Percentiles rank a stretch among this genome's conserved stretches.
phyloP scores from a whole-genome alignment of 2,888 invertebrate genomes.

The Dromius quadrimaculatus region DNA sequence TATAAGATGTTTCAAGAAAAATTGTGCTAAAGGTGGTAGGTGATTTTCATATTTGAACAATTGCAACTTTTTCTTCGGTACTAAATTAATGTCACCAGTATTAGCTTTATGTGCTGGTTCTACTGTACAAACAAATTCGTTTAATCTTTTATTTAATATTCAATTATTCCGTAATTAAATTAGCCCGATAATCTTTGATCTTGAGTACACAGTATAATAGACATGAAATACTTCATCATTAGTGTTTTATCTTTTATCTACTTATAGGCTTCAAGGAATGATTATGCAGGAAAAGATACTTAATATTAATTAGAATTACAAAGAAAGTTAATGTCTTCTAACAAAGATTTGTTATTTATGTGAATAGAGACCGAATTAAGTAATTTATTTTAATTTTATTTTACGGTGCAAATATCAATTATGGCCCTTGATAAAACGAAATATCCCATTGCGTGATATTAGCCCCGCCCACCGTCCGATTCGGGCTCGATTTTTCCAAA shows the following conservation, averaged over 20 bases:
- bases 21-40: too few relatives aligned
- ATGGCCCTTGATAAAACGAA: not conserved
- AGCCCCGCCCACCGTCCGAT: constrained; percentile 1
- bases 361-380: too few relatives aligned
- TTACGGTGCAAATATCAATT: not conserved
- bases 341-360: too few relatives aligned
- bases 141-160: constrained; percentile 37
- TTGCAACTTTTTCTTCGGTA: not conserved
- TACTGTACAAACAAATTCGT: constrained; percentile 25
- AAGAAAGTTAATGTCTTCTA: too few relatives aligned
- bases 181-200: constrained; percentile 31
- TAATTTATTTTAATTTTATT: too few relatives aligned
- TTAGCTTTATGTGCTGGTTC: constrained; percentile 3
- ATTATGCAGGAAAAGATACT: too few relatives aligned
- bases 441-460: not conserved
- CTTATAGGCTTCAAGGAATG: too few relatives aligned
- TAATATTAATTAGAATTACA: too few relatives aligned
- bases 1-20: too few relatives aligned
- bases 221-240: constrained; percentile 12
- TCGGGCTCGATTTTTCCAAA: not conserved
- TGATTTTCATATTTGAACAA: not conserved
- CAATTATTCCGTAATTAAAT: constrained; percentile 28
- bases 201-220: constrained; percentile 23
- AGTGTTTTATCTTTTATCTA: constrained; percentile 10
- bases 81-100: not conserved